phyloP scores from a whole-genome alignment of 2,113 vertebrate species.

The Henicopernis longicauda region DNA sequence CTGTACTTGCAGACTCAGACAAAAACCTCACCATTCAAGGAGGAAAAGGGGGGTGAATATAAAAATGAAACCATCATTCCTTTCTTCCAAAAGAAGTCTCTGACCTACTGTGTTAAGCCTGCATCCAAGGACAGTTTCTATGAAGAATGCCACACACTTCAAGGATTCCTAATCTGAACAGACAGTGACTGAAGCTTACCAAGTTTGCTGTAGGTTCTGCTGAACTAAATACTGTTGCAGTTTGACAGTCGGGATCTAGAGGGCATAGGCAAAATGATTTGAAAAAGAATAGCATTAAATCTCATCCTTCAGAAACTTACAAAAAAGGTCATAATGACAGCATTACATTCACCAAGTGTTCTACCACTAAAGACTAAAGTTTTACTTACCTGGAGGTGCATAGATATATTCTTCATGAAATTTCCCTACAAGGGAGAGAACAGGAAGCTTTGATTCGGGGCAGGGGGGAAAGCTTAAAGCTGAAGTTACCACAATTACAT shows the following conservation, averaged over 20 bases:
- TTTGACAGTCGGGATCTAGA: slow-evolving; percentile 82
- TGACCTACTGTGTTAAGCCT: not conserved
- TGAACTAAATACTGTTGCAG: slow-evolving; percentile 74
- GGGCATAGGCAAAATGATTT: not conserved
- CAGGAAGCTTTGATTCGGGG: not conserved
- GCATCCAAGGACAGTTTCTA: not conserved
- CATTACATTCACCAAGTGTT: not conserved
- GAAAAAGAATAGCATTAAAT: not conserved
- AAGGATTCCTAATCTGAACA: not conserved
- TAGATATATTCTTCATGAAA: slow-evolving; percentile 85
- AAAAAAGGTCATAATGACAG: not conserved
- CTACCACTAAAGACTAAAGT: not conserved
- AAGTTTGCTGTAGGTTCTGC: slow-evolving; percentile 79
- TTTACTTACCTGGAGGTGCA: slow-evolving; percentile 76
- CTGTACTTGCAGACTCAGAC: not conserved
- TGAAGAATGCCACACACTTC: not conserved
- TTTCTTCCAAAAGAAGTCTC: not conserved
- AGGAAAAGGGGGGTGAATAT: not conserved
- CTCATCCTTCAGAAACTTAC: not conserved
- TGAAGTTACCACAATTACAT: not conserved
- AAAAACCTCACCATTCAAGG: not conserved
- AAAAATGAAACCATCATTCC: not conserved
- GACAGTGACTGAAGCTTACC: slow-evolving; percentile 70
- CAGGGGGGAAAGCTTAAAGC: not conserved
- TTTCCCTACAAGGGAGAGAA: slow-evolving; percentile 71